These are phyloP conservation scores for Ligdia adustata DNA, from an alignment of 2,888 invertebrate genomes.

Conservation along the genomic window DNA sequence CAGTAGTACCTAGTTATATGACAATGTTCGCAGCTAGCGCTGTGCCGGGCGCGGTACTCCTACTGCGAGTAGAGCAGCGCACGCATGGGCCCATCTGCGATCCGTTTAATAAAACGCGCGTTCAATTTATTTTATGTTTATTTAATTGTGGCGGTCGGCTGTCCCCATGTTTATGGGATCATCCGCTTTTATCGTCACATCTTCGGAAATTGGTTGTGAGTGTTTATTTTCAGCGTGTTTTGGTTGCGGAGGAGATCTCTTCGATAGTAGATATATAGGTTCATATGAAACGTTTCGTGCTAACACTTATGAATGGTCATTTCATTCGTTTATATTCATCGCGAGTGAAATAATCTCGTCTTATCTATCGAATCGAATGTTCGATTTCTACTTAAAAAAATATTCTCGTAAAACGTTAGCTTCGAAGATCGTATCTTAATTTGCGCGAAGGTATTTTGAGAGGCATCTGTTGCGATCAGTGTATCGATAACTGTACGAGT, in stretches of 20 bases:
- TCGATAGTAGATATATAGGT: constrained; percentile 4
- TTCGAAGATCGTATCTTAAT: no score
- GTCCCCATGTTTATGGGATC: constrained; percentile 22
- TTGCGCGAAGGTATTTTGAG: no score
- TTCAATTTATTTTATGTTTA: constrained; percentile 28
- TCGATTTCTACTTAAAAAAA: no score
- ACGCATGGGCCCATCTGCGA: constrained; percentile 18
- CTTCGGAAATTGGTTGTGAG: constrained; percentile 17
- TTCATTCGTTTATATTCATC: background rate
- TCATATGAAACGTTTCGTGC: background rate
- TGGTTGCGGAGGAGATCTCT: constrained; percentile 5
- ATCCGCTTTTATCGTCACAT: constrained; percentile 25
- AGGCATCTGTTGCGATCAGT: no score
- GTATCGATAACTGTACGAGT: no score
- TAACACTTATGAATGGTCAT: background rate
- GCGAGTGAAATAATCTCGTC: no score
- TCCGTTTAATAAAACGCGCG: constrained; percentile 19
- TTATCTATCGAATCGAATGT: no score
- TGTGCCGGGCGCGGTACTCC: background rate
- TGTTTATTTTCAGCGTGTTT: constrained; percentile 16
- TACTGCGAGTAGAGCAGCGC: background rate
- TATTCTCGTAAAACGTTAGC: no score
- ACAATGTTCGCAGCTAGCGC: background rate
- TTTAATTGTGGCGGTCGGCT: constrained; percentile 25
- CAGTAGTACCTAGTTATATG: no score